Conservation (phyloP, 2,888 invertebrate species). For the Lottia gigantea region DNA sequence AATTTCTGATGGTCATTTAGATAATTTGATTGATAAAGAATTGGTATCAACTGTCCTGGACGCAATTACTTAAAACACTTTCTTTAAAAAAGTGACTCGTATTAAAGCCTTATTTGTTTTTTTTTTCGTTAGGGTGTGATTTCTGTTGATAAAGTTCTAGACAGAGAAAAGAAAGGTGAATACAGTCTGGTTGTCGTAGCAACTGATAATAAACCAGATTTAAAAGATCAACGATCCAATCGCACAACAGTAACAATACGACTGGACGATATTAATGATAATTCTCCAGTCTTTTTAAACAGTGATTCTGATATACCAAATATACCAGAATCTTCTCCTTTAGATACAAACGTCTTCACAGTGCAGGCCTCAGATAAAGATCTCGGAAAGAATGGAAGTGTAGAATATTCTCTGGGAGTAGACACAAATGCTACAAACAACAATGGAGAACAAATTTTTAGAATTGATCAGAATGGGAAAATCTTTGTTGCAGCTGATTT, state of each 20-base stretch:
- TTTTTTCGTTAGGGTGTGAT: constrained; percentile 56
- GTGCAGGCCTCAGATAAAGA: constrained; percentile 51
- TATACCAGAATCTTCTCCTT: constrained; percentile 42
- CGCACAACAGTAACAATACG: constrained; percentile 72
- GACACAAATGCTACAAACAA: constrained; percentile 37
- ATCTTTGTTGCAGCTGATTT: constrained; percentile 83
- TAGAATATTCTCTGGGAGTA: constrained; percentile 42
- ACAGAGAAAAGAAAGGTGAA: constrained; percentile 79
- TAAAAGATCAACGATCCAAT: constrained; percentile 66
- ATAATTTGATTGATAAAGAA: background rate
- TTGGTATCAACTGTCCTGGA: too few relatives aligned
- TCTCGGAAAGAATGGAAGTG: constrained; percentile 43
- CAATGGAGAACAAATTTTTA: constrained; percentile 86
- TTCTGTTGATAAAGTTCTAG: constrained; percentile 72
- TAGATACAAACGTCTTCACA: constrained; percentile 40
- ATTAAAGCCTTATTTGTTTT: background rate
- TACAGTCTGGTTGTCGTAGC: constrained; percentile 80
- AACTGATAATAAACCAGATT: constrained; percentile 76
- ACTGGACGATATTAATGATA: constrained; percentile 89
- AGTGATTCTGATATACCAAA: constrained; percentile 29
- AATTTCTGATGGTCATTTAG: background rate
- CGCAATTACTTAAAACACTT: too few relatives aligned
- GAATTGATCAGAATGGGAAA: constrained; percentile 85
- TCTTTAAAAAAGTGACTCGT: too few relatives aligned
- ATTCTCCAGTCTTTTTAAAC: constrained; percentile 80